phyloP scores from a whole-genome alignment of 1,140 invertebrate species.

The Drosophila pandora region DNA sequence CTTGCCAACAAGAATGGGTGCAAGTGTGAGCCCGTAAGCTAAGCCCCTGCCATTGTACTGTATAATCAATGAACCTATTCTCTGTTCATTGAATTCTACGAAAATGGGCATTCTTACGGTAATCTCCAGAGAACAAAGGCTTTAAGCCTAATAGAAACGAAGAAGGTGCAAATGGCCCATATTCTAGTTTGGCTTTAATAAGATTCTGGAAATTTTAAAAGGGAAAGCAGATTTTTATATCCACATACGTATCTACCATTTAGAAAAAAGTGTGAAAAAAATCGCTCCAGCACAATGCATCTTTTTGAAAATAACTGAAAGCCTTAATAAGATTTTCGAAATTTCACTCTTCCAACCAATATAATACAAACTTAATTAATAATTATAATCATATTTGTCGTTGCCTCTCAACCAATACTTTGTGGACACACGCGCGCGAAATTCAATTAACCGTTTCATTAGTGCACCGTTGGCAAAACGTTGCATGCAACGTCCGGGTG shows the following conservation, averaged over 20 bases:
- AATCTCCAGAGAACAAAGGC: not conserved
- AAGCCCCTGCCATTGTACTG: not conserved
- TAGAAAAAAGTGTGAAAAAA: too few relatives aligned
- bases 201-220: too few relatives aligned
- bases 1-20: conserved; percentile 24
- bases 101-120: not conserved
- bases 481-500: conserved; percentile 29
- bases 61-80: conserved; percentile 27
- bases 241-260: too few relatives aligned
- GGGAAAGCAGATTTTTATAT: too few relatives aligned
- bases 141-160: conserved; percentile 2
- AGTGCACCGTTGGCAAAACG: conserved; percentile 29
- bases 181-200: not conserved
- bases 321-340: not conserved
- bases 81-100: not conserved
- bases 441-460: conserved; percentile 58
- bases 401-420: conserved; percentile 25
- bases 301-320: too few relatives aligned
- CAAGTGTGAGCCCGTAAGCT: conserved; percentile 9
- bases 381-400: conserved; percentile 45
- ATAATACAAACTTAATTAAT: conserved; percentile 40
- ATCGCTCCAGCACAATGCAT: too few relatives aligned
- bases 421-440: conserved; percentile 31
- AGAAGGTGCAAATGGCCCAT: not conserved
- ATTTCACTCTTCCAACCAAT: not conserved